Base-by-base conservation (phyloP, 2,888 invertebrate genomes). In the Sacculina carcini region DNA sequence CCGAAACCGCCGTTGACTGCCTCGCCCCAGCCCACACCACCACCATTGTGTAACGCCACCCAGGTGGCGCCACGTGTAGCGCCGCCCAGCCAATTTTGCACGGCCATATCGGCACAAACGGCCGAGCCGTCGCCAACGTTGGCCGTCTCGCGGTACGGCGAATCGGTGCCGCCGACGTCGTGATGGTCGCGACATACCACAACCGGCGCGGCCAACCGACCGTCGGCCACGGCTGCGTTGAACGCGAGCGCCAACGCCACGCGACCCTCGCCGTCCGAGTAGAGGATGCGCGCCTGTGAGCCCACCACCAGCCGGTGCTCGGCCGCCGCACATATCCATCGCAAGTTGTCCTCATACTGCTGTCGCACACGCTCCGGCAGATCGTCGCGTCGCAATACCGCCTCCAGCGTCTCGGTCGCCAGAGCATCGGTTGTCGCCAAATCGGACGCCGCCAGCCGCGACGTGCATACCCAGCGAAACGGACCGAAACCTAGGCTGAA, bases 401-500 rank as follows among this genome's bases (percentile, higher is more conserved):
- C 14, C 16, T 21, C 21, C 38, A 5, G 3, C 9, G 9, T 14
- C n/a, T 16, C n/a, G 3, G 6, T 42, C 19, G 1, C 14, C 29
- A 53, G 12, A 60, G 61, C 60, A 60, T 74, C 74, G 0, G 73
- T 73, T n/a, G 59, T 61, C 28, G 62, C 61, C 34, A 74, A 62
- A 61, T 75, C 74, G 29, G 59, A 58, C 19, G 54, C 53, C 0
- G 63, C 60, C 14, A 65, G 60, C n/a, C 69, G 68, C 2, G 73
- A 73, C 1, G 72, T 69, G 58, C 74, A 75, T 3, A 75, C 70
- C 74, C 74, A 75, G 24, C 74, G 65, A 61, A 75, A 75, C 2
- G 74, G 74, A 10, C 74, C 74, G 60, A 75, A 75, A n/a, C 74
- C 74, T 50, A 74, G 62, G 1, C 73, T 73, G 62, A 74, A 74